A percentile compares a stretch with the other conserved stretches of the same genome.
phyloP scores from a whole-genome alignment of 2,888 invertebrate genomes.

The Eledona agricola region DNA sequence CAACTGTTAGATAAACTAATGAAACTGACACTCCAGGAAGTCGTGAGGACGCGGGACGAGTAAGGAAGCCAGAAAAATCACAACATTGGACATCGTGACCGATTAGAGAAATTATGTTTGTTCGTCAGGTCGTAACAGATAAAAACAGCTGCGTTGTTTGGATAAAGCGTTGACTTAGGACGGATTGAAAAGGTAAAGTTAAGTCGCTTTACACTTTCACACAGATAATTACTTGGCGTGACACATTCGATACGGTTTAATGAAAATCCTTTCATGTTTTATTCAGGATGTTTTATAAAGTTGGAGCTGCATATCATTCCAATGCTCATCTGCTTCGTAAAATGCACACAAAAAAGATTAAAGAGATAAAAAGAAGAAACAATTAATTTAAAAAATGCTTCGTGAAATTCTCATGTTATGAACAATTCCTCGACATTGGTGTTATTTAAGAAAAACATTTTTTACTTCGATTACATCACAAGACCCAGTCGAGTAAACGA shows the following conservation, averaged over 20 bases:
- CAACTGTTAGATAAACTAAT: conserved; percentile 14
- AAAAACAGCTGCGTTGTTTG: conserved; percentile 6
- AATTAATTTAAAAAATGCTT: too few species aligned
- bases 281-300: conserved; percentile 20
- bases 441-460: too few species aligned
- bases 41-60: conserved; percentile 9
- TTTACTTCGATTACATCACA: too few species aligned
- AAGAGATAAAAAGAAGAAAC: too few species aligned
- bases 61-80: conserved; percentile 12
- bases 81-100: not conserved
- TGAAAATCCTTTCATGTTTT: conserved; percentile 23
- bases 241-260: conserved; percentile 14
- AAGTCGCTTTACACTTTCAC: conserved; percentile 1
- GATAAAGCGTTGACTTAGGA: conserved; percentile 6
- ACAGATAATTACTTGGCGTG: conserved; percentile 7
- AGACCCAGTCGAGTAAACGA: too few species aligned
- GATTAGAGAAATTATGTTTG: conserved; percentile 6
- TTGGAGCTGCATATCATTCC: too few species aligned
- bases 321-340: too few species aligned
- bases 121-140: conserved; percentile 1
- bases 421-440: too few species aligned
- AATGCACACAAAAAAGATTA: too few species aligned
- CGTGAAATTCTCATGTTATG: too few species aligned
- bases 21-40: conserved; percentile 6
- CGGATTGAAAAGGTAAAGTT: not conserved